phyloP scores from a whole-genome alignment of 1,140 invertebrate species.

The Conus betulinus region DNA sequence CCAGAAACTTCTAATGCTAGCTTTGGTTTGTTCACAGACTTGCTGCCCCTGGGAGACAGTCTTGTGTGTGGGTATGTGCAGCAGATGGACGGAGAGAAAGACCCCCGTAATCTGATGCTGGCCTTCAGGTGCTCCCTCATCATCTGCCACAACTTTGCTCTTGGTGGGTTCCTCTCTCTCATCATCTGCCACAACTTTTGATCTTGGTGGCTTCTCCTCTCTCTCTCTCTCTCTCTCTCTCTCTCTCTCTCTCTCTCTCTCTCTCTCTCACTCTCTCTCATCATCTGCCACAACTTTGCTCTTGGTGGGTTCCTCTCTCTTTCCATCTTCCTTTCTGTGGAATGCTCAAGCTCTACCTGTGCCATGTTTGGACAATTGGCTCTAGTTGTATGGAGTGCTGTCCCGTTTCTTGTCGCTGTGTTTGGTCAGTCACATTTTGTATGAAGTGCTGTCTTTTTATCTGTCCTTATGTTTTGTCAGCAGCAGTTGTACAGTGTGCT shows the following conservation, averaged over 20 bases:
- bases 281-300: constrained; percentile 78
- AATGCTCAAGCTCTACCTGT: too few species aligned
- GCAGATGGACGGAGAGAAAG: constrained; percentile 90
- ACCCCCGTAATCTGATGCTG: constrained; percentile 89
- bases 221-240: too few species aligned
- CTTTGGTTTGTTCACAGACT: constrained; percentile 76
- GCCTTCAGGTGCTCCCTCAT: constrained; percentile 82
- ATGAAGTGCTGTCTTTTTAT: too few species aligned
- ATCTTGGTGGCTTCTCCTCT: constrained; percentile 31
- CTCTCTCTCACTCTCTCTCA: too few species aligned
- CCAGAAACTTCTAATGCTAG: neutral
- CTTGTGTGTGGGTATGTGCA: constrained; percentile 89
- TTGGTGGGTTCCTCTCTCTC: constrained; percentile 74
- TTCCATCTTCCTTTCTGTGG: too few species aligned
- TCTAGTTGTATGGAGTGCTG: too few species aligned
- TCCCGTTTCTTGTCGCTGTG: too few species aligned
- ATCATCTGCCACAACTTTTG: neutral
- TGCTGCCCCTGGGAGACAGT: constrained; percentile 84
- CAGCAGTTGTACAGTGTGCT: too few species aligned
- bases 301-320: constrained; percentile 77
- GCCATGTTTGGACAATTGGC: too few species aligned
- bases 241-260: too few species aligned
- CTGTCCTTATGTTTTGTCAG: too few species aligned
- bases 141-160: constrained; percentile 78
- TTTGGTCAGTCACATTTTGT: too few species aligned